Evolutionary conservation across 2,888 invertebrate species (phyloP).

Genomic region (Torymus aiolomorphi): DNA sequence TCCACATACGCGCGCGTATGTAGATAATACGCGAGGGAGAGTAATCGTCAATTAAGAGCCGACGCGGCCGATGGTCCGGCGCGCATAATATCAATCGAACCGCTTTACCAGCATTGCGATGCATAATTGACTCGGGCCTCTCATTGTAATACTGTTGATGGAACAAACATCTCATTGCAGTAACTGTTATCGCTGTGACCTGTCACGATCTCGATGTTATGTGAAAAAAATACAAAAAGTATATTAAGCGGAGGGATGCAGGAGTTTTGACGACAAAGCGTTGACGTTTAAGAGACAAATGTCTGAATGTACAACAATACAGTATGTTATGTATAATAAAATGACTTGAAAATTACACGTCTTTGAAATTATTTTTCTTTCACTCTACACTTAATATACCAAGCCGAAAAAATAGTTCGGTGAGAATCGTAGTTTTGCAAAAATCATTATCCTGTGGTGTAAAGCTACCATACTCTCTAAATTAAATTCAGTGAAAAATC

Average conservation of each 20-base stretch:
- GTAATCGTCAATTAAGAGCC: slow-evolving; percentile 48
- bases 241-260: background rate
- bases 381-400: background rate
- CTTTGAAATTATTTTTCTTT: slow-evolving; percentile 7
- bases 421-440: too few species aligned
- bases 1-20: background rate
- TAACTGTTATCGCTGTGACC: slow-evolving; percentile 50
- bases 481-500: too few species aligned
- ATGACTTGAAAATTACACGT: slow-evolving; percentile 40
- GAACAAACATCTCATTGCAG: slow-evolving; percentile 27
- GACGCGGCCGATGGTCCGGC: slow-evolving; percentile 5
- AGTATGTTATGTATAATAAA: slow-evolving; percentile 52
- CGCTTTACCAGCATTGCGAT: slow-evolving; percentile 30
- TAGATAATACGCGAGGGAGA: slow-evolving; percentile 19
- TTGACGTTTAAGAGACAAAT: slow-evolving; percentile 38
- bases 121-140: slow-evolving; percentile 5
- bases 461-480: too few species aligned
- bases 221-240: slow-evolving; percentile 16
- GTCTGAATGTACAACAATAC: slow-evolving; percentile 45
- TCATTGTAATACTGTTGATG: slow-evolving; percentile 47
- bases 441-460: too few species aligned
- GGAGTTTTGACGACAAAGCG: slow-evolving; percentile 8
- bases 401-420: too few species aligned
- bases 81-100: slow-evolving; percentile 9
- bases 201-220: slow-evolving; percentile 51